Percentiles rank a stretch among this genome's conserved stretches.
Conservation (phyloP, 1,140 invertebrate species). For the Anagrus nilaparvatae region DNA sequence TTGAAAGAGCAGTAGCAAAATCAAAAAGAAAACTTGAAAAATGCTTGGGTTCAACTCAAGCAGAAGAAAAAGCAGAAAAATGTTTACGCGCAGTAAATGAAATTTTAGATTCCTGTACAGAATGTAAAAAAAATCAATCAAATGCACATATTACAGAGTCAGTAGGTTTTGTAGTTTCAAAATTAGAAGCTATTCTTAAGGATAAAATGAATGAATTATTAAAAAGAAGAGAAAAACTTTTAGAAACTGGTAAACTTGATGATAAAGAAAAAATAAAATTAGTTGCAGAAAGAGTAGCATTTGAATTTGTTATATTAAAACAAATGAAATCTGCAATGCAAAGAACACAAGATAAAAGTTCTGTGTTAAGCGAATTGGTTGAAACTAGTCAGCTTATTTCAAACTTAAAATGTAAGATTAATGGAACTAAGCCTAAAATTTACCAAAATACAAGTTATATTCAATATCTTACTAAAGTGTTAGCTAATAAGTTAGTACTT, state of each 20-base stretch:
- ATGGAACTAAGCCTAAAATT: constrained; percentile 44
- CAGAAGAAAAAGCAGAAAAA: constrained; percentile 36
- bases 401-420: constrained; percentile 54
- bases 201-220: constrained; percentile 55
- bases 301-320: constrained; percentile 58
- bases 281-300: constrained; percentile 64
- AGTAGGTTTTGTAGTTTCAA: constrained; percentile 50
- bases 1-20: constrained; percentile 30
- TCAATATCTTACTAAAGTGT: constrained; percentile 53
- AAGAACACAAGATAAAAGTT: constrained; percentile 24
- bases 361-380: constrained; percentile 42
- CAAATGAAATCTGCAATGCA: constrained; percentile 48
- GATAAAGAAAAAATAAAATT: constrained; percentile 55
- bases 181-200: constrained; percentile 53
- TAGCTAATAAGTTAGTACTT: constrained; percentile 49
- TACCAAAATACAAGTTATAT: constrained; percentile 46
- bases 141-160: constrained; percentile 43
- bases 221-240: constrained; percentile 48
- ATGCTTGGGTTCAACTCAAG: constrained; percentile 33
- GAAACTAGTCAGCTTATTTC: constrained; percentile 65
- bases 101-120: constrained; percentile 33
- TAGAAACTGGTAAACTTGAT: constrained; percentile 52
- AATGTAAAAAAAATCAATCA: constrained; percentile 30
- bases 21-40: constrained; percentile 35
- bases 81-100: constrained; percentile 36